Conservation (phyloP, 2,113 vertebrate genomes). For the Macquaria australasica region DNA sequence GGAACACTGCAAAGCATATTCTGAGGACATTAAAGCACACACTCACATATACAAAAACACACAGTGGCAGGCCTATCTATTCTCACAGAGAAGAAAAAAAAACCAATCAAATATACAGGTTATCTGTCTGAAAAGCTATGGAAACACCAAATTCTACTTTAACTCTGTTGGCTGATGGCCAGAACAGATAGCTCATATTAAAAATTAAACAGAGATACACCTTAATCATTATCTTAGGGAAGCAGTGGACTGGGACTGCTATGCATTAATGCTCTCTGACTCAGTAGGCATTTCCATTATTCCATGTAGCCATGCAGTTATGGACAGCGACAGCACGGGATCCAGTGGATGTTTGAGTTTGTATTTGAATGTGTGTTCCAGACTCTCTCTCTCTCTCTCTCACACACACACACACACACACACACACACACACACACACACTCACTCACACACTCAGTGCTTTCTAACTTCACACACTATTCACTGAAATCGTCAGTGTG, state of each 20-base stretch:
- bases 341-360: not conserved
- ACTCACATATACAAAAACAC: not conserved
- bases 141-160: constrained; percentile 73
- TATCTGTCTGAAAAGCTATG: constrained; percentile 48
- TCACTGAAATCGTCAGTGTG: constrained; percentile 40
- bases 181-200: constrained; percentile 81
- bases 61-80: not conserved
- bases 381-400: not conserved
- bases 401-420: constrained; percentile 3
- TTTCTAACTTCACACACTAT: not conserved
- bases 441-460: not conserved
- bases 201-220: constrained; percentile 82
- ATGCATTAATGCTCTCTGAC: constrained; percentile 80
- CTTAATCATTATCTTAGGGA: constrained; percentile 82
- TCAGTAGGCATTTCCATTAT: constrained; percentile 71
- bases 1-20: not conserved
- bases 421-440: too few relatives aligned
- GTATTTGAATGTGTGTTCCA: not conserved
- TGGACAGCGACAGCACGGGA: not conserved
- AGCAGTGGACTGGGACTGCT: constrained; percentile 70
- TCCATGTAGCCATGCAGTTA: constrained; percentile 47
- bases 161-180: constrained; percentile 77
- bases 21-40: not conserved
- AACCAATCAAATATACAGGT: too few relatives aligned
- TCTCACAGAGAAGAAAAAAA: not conserved